Evolutionary conservation across 2,797 vertebrate genomes (phyloP).

Genomic region (Amblyraja radiata): DNA sequence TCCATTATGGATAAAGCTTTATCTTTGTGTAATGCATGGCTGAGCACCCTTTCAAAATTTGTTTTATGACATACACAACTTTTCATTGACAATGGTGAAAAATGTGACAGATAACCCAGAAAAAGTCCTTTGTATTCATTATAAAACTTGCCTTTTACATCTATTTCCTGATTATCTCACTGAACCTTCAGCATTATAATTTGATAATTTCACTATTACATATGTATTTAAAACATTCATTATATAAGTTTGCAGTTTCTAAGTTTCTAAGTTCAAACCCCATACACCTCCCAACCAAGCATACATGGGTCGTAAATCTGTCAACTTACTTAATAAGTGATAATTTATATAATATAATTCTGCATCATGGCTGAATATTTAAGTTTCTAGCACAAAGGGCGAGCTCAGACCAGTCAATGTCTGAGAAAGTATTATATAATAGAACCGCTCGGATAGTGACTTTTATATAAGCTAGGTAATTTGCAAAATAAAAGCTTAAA

Average conservation of each 20-base stretch:
- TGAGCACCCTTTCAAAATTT: not conserved
- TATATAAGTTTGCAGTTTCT: too few relatives aligned
- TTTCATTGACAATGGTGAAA: not conserved
- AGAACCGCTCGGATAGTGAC: too few relatives aligned
- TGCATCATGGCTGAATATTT: not conserved
- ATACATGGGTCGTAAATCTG: too few relatives aligned
- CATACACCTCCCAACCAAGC: too few relatives aligned
- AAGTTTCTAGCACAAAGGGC: not conserved
- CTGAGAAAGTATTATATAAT: not conserved
- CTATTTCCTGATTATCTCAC: not conserved
- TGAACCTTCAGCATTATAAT: not conserved
- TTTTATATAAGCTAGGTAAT: too few relatives aligned
- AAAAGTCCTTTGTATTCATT: not conserved
- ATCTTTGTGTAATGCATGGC: not conserved
- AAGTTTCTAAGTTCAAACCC: too few relatives aligned
- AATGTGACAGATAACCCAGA: not conserved
- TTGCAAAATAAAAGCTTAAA: too few relatives aligned
- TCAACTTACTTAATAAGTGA: too few relatives aligned
- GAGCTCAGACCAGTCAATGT: not conserved
- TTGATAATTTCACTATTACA: not conserved
- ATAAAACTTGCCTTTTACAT: not conserved
- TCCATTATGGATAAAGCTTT: not conserved
- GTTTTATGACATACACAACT: not conserved
- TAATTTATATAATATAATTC: too few relatives aligned
- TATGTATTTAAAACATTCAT: too few relatives aligned